These are phyloP conservation scores for Haliclystus octoradiatus DNA, from an alignment of 30 jellyfish, hydroid and myxozoan genomes.

Conservation along the genomic window DNA sequence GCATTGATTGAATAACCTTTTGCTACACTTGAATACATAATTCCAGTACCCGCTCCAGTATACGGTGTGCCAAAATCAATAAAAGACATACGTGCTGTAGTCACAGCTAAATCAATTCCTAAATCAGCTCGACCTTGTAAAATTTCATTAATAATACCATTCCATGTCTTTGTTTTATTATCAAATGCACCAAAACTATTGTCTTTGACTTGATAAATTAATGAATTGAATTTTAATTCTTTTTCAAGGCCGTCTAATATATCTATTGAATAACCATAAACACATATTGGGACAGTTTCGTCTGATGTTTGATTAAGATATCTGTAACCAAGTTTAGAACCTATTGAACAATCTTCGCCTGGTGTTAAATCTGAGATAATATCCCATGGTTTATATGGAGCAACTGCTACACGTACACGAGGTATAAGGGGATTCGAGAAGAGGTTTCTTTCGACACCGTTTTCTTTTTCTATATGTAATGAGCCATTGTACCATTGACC, in stretches of 20 bases:
- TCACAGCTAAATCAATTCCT: not conserved
- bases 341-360: not conserved
- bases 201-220: not conserved
- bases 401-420: not conserved
- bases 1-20: not conserved
- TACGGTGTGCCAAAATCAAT: not conserved
- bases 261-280: not conserved
- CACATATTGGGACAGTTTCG: not conserved
- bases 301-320: not conserved
- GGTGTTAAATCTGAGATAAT: not conserved
- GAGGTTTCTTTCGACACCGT: not conserved
- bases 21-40: not conserved
- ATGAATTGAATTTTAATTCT: not conserved
- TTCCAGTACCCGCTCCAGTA: not conserved
- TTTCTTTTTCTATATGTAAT: not conserved
- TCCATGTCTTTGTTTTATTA: not conserved
- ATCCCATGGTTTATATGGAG: not conserved
- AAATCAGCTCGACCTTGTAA: not conserved
- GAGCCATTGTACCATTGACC: not conserved
- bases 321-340: not conserved
- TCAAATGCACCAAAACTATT: not conserved
- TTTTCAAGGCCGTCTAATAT: not conserved
- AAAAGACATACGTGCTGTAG: not conserved
- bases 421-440: not conserved
- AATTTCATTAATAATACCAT: not conserved